These are phyloP conservation scores for Cheilosia urbana DNA, from an alignment of 2,888 invertebrate genomes.

Conservation along the genomic window DNA sequence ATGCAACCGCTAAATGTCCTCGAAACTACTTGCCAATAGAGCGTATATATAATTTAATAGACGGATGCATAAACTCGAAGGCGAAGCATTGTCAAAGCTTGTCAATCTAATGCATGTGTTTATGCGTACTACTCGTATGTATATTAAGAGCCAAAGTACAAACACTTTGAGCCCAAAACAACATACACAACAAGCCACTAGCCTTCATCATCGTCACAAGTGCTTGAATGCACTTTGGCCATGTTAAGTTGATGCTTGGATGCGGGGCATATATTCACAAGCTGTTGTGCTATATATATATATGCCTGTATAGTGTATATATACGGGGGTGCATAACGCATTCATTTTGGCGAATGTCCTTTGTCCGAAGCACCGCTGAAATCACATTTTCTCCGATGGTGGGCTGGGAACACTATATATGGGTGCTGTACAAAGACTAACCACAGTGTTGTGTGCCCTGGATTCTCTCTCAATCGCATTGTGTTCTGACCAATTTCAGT, in stretches of 20 bases:
- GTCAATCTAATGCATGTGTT: constrained; percentile 53
- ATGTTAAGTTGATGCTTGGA: constrained; percentile 29
- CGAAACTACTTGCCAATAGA: constrained; percentile 6
- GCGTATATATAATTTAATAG: constrained; percentile 49
- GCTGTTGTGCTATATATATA: neutral
- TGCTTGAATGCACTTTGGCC: constrained; percentile 42
- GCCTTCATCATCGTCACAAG: constrained; percentile 45
- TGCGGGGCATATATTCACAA: neutral
- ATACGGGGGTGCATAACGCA: constrained; percentile 17
- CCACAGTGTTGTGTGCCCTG: constrained; percentile 34
- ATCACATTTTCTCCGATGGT: constrained; percentile 30
- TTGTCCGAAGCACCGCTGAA: constrained; percentile 52
- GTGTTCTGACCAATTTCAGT: constrained; percentile 39
- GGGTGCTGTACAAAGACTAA: constrained; percentile 22
- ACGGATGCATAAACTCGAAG: constrained; percentile 30
- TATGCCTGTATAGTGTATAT: constrained; percentile 3
- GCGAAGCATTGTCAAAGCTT: constrained; percentile 25
- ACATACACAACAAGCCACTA: constrained; percentile 24
- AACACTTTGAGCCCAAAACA: constrained; percentile 60
- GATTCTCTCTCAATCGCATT: constrained; percentile 18
- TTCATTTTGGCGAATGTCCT: constrained; percentile 58
- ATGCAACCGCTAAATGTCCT: neutral
- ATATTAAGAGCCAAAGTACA: constrained; percentile 36
- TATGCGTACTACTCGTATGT: neutral
- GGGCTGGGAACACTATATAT: constrained; percentile 5